These are phyloP conservation scores for Laticauda laticaudata DNA, from an alignment of 2,113 vertebrate genomes.

Conservation along the genomic window DNA sequence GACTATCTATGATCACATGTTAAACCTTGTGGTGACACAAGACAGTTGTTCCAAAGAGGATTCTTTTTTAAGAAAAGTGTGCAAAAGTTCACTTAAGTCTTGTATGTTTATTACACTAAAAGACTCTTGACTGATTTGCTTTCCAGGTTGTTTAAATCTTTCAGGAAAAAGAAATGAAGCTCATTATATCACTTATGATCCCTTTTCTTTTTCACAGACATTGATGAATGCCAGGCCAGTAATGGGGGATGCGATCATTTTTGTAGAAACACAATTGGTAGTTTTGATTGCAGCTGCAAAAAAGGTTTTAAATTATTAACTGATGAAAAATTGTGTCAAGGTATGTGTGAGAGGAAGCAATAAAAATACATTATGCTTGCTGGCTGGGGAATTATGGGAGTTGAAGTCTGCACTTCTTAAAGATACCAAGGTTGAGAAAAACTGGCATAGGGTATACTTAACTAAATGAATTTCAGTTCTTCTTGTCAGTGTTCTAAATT, in stretches of 20 bases:
- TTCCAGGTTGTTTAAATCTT: slow-evolving; percentile 19
- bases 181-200: slow-evolving; percentile 39
- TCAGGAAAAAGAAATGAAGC: slow-evolving; percentile 20
- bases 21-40: neutral
- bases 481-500: neutral
- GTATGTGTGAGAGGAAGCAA: slow-evolving; percentile 69
- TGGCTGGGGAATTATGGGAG: neutral
- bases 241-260: slow-evolving; percentile 94
- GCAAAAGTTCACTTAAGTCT: neutral
- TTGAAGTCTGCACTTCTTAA: neutral
- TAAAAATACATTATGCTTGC: slow-evolving; percentile 37
- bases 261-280: slow-evolving; percentile 96
- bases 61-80: neutral
- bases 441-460: slow-evolving; percentile 49
- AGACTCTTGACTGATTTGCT: slow-evolving; percentile 24
- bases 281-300: slow-evolving; percentile 96
- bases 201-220: slow-evolving; percentile 77
- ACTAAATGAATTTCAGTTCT: slow-evolving; percentile 5
- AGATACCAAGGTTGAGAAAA: slow-evolving; percentile 44
- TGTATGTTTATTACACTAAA: neutral
- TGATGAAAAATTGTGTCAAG: slow-evolving; percentile 96
- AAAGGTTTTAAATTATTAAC: slow-evolving; percentile 97
- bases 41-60: neutral
- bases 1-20: neutral
- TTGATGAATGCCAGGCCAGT: slow-evolving; percentile 89